Base-by-base conservation (phyloP, 2,797 vertebrate genomes). In the Silurus aristotelis region DNA sequence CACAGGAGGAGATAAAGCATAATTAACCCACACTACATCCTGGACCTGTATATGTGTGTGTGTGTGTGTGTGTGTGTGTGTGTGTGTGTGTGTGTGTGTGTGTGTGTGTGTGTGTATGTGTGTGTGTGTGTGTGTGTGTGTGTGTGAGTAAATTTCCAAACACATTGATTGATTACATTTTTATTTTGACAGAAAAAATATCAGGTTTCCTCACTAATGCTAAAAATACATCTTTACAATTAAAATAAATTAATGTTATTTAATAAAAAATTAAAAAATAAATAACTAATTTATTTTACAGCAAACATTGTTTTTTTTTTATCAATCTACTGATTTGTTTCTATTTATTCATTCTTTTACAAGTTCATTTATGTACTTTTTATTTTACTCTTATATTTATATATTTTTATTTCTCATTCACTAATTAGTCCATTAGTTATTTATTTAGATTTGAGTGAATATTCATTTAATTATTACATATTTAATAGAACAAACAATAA, bases 51-150 rank as follows among this genome's bases (percentile, higher is more conserved):
- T 58, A 9, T 58, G 5, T 17, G 56, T 58, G 14, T 58, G 56
- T 58, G 56, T 58, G 56, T 58, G 56, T 58, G 56, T 17, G 13
- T 15, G 12, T 58, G 13, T 43, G 31, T 43, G 17, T 20, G 15
- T 15, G 66, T 31, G 67, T 68, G 38, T 12, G 68, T 71, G 70
- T 13, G 68, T 22, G 68, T 22, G 70, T 52, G 70, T 72, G 70
- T 52, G 70, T 73, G 46, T 25, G 71, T 55, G 71, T 55, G 71
- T 27, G 5, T 19, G 73, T 76, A 0, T 31, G 67, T 68, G 38
- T 12, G 68, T 71, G 70, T 13, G 68, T 22, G 68, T 22, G 70
- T 52, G 70, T 72, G 70, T 52, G 70, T 73, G 46, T 25, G 71
- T 55, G 71, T 55, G 71, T 27, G 5, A 31, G 73, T 76, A 0